Percentiles rank a stretch among this genome's conserved stretches.
These are phyloP conservation scores for Osmoderma eremita DNA, from an alignment of 2,888 invertebrate genomes.

Conservation along the genomic window DNA sequence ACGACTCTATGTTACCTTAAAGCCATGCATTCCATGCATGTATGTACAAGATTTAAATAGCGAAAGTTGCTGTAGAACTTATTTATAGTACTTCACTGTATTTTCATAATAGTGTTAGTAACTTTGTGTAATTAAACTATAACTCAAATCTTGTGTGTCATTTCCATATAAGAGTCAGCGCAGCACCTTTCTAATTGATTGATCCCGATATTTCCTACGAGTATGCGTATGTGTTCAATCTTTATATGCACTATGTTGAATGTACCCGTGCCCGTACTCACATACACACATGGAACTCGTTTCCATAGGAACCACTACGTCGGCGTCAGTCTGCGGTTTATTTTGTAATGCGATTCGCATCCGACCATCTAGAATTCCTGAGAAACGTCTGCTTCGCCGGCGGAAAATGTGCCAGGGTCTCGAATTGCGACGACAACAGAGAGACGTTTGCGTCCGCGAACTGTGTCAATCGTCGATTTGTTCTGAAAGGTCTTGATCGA, in stretches of 20 bases:
- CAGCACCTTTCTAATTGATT: too few relatives aligned
- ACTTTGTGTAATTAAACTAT: too few relatives aligned
- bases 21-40: too few relatives aligned
- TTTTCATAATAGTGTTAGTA: too few relatives aligned
- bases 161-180: background rate
- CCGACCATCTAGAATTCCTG: slow-evolving; percentile 39
- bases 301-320: slow-evolving; percentile 24
- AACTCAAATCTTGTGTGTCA: background rate
- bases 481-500: slow-evolving; percentile 22
- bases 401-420: slow-evolving; percentile 32
- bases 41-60: too few relatives aligned
- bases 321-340: slow-evolving; percentile 41
- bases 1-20: too few relatives aligned
- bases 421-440: slow-evolving; percentile 12
- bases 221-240: background rate
- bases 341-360: slow-evolving; percentile 42
- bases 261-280: background rate
- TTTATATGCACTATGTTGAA: background rate
- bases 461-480: slow-evolving; percentile 33
- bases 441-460: slow-evolving; percentile 14
- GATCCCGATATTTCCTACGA: too few relatives aligned
- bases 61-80: too few relatives aligned
- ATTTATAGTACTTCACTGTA: too few relatives aligned
- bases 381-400: slow-evolving; percentile 27
- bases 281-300: background rate